A percentile compares a stretch with the other conserved stretches of the same genome.
phyloP scores from a whole-genome alignment of 2,797 vertebrate genomes.

The Champsocephalus esox region DNA sequence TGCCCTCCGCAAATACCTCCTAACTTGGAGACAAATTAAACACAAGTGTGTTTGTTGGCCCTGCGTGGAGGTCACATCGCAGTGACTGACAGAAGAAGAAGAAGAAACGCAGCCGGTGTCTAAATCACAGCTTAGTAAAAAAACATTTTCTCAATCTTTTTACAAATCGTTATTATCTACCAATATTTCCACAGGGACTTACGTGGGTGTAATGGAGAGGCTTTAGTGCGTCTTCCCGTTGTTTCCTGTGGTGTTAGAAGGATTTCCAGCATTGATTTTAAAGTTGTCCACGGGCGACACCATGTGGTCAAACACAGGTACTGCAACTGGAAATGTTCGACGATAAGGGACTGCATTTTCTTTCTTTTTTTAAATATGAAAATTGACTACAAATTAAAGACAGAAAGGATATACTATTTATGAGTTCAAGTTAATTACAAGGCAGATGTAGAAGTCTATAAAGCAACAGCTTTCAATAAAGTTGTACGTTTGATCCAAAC shows the following conservation, averaged over 20 bases:
- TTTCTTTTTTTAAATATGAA: too few species aligned
- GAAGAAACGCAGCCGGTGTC: constrained; percentile 20
- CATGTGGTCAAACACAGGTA: constrained; percentile 45
- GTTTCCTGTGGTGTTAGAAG: constrained; percentile 18
- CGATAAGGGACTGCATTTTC: too few species aligned
- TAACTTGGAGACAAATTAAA: constrained; percentile 80
- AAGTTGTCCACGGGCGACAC: constrained; percentile 66
- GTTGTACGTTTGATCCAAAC: too few species aligned
- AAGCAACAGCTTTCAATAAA: too few species aligned
- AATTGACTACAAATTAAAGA: too few species aligned
- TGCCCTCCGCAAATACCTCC: constrained; percentile 82
- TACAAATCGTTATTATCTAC: constrained; percentile 63
- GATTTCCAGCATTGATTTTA: constrained; percentile 13
- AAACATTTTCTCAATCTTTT: constrained; percentile 32
- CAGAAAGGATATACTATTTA: too few species aligned
- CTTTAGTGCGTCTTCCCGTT: constrained; percentile 19
- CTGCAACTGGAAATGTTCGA: background rate
- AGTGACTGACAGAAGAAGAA: constrained; percentile 32
- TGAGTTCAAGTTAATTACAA: too few species aligned
- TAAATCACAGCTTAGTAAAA: constrained; percentile 40
- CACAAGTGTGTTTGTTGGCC: constrained; percentile 78
- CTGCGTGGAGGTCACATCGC: constrained; percentile 60
- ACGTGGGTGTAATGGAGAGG: constrained; percentile 25
- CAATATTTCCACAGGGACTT: constrained; percentile 42
- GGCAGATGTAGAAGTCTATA: too few species aligned